These are phyloP conservation scores for Spisula subtruncata DNA, from an alignment of 2,888 invertebrate species.

Conservation along the genomic window DNA sequence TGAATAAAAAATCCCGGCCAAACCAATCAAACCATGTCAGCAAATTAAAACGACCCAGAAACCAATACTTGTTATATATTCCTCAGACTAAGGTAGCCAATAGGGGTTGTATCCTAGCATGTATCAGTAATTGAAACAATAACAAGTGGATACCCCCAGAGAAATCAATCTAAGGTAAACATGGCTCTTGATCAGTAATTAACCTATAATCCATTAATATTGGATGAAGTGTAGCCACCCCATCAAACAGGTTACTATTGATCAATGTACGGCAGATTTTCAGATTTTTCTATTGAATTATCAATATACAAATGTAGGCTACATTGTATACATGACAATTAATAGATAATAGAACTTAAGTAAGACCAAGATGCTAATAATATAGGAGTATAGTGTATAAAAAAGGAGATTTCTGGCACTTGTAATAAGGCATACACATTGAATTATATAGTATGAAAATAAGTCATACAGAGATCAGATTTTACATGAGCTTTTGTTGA, in stretches of 20 bases:
- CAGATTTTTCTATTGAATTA: slow-evolving; percentile 3
- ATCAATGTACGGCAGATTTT: slow-evolving; percentile 34
- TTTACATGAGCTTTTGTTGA: too few relatives aligned
- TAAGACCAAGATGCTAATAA: neutral
- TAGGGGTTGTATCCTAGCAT: neutral
- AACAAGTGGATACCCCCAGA: slow-evolving; percentile 44
- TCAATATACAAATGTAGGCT: too few relatives aligned
- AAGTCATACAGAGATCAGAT: too few relatives aligned
- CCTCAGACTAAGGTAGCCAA: neutral
- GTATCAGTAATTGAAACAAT: slow-evolving; percentile 7
- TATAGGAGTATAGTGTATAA: too few relatives aligned
- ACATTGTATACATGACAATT: too few relatives aligned
- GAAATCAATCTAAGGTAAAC: slow-evolving; percentile 63
- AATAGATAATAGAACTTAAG: neutral
- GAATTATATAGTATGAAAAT: too few relatives aligned
- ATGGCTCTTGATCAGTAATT: slow-evolving; percentile 54
- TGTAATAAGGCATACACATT: too few relatives aligned
- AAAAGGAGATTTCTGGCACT: too few relatives aligned
- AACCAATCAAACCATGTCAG: neutral
- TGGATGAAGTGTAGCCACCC: slow-evolving; percentile 49
- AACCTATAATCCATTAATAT: slow-evolving; percentile 60
- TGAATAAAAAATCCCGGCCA: too few relatives aligned
- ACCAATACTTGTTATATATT: neutral
- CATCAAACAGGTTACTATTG: slow-evolving; percentile 38
- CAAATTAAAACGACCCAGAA: neutral